A percentile compares a stretch with the other conserved stretches of the same genome.
phyloP scores from a whole-genome alignment of 1,140 invertebrate species.

The Araneus ventricosus region DNA sequence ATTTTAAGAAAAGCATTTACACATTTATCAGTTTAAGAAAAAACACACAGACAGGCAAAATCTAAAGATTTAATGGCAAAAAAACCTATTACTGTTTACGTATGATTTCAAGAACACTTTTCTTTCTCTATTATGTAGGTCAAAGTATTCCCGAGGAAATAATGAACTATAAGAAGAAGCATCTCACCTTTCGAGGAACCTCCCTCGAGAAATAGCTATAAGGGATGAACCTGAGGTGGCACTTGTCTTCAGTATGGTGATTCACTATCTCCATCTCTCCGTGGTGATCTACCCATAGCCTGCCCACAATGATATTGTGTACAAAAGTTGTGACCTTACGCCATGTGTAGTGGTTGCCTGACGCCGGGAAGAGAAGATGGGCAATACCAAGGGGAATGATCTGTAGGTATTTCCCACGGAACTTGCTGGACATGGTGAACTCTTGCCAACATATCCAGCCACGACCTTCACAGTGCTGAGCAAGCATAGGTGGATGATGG shows the following conservation, averaged over 20 bases:
- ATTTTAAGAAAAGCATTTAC: too few relatives aligned
- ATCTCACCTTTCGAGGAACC: conserved; percentile 91
- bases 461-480: conserved; percentile 92
- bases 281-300: conserved; percentile 99
- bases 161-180: background rate
- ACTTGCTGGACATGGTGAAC: conserved; percentile 99
- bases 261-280: conserved; percentile 99
- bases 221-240: conserved; percentile 96
- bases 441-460: conserved; percentile 98
- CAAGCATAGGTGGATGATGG: conserved; percentile 98
- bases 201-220: conserved; percentile 99
- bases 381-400: conserved; percentile 94
- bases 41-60: too few relatives aligned
- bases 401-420: conserved; percentile 97
- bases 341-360: conserved; percentile 95
- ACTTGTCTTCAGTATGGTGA: conserved; percentile 92
- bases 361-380: conserved; percentile 87
- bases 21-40: too few relatives aligned
- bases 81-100: too few relatives aligned
- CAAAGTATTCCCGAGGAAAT: too few relatives aligned
- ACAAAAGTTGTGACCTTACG: conserved; percentile 98
- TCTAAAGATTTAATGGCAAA: too few relatives aligned
- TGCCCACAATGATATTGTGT: conserved; percentile 99
- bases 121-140: too few relatives aligned
- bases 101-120: too few relatives aligned